Percentiles rank a stretch among this genome's conserved stretches.
Evolutionary conservation across 2,113 vertebrate species (phyloP).

Genomic region (Grammomys surdaster): DNA sequence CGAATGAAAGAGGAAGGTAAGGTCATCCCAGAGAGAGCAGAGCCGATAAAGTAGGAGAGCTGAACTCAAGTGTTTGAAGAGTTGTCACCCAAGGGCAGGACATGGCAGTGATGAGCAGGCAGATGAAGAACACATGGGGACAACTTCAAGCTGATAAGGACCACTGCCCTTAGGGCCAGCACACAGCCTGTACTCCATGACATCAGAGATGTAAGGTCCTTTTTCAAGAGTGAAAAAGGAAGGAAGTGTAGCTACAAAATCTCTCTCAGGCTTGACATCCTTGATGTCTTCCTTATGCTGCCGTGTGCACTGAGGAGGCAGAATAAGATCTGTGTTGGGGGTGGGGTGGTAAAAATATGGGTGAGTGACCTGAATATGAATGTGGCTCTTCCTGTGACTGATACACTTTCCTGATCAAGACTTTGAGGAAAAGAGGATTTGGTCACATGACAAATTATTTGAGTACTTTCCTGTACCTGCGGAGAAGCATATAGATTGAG

Average conservation of each 20-base stretch:
- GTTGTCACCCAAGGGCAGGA: not conserved
- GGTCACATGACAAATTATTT: not conserved
- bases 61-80: not conserved
- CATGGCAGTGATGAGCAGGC: not conserved
- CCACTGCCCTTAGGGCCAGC: not conserved
- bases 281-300: not conserved
- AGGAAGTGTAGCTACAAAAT: not conserved
- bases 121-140: not conserved
- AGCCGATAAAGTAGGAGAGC: rapidly evolving
- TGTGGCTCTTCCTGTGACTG: not conserved
- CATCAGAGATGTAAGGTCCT: not conserved
- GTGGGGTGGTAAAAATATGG: not conserved
- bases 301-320: not conserved
- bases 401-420: not conserved
- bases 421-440: not conserved
- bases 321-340: not conserved
- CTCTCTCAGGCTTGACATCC: not conserved
- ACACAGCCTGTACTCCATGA: rapidly evolving
- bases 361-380: not conserved
- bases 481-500: not conserved
- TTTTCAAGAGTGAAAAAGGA: not conserved
- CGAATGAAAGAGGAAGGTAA: not conserved
- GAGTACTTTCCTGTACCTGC: not conserved
- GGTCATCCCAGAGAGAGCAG: not conserved
- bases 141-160: not conserved